Base-by-base conservation (phyloP, 2,113 vertebrate genomes). In the Phylloscopus whistleri region DNA sequence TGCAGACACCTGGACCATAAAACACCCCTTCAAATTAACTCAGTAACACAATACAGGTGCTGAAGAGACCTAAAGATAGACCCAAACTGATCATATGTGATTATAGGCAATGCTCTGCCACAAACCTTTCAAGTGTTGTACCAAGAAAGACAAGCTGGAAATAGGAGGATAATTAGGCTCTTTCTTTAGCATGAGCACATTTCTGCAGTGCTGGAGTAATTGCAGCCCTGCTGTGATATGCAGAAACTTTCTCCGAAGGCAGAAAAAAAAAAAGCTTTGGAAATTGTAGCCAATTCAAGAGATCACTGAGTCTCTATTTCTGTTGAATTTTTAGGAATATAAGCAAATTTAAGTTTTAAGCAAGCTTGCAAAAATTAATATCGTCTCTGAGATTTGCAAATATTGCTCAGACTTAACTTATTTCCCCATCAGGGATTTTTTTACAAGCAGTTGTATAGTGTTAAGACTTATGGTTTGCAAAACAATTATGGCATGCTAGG, bases 151-250 rank as follows among this genome's bases (percentile, higher is more conserved):
- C 27, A 82, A 56, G 72, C 51, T 94, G 53, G 77, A 87, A 94
- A 87, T 60, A 85, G 84, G 39, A 83, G 70, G 75, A 69, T 94
- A 96, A 94, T 94, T 93, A 90, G 28, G 27, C 4, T 86, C 92
- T 81, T 94, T 93, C 94, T 93, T 92, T 91, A 92, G 87, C 74
- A 83, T n/a, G 58, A 85, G 58, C 46, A 82, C 21, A 84, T 94
- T 87, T 93, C 35, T 94, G 49, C 43, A 78, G 53, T 30, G 55
- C 63, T 74, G n/a, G 26, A 81, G 59, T 83, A 94, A 94, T 93
- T 95, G 73, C 83, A 77, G 44, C 58, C 60, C 49, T 93, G 41
- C 68, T 95, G 82, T 49, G 56, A 43, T 56, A 81, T 5, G 12
- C 14, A 84, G 48, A 73, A 95, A 81, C 52, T 84, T 93, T 83